These are phyloP conservation scores for Camponotus pennsylvanicus DNA, from an alignment of 1,140 invertebrate genomes.

Conservation along the genomic window DNA sequence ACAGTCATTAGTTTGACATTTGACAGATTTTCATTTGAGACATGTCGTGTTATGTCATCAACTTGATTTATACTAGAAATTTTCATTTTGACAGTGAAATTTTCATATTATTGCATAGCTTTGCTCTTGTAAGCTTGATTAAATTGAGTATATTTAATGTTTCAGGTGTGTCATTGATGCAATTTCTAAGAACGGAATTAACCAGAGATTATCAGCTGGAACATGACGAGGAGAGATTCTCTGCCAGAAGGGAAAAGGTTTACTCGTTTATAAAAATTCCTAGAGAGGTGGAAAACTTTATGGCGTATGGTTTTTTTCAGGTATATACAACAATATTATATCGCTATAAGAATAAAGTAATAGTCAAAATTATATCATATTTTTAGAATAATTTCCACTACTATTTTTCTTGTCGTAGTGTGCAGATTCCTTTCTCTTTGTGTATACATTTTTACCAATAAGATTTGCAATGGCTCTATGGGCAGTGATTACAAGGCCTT, in stretches of 20 bases:
- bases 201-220: constrained; percentile 96
- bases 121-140: not conserved
- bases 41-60: not conserved
- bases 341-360: not conserved
- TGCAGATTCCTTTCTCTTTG: constrained; percentile 99
- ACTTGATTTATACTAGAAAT: not conserved
- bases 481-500: constrained; percentile 91
- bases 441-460: constrained; percentile 98
- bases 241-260: constrained; percentile 97
- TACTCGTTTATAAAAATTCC: constrained; percentile 99
- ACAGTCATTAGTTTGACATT: not conserved
- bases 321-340: constrained; percentile 76
- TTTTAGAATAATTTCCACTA: constrained; percentile 1
- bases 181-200: constrained; percentile 95
- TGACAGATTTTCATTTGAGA: not conserved
- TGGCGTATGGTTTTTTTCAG: constrained; percentile 98
- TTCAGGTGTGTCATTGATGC: constrained; percentile 87
- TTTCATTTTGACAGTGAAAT: too few relatives aligned
- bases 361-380: constrained; percentile 4
- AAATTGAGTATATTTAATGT: constrained; percentile 18
- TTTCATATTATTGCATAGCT: not conserved
- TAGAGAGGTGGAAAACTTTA: constrained; percentile 96
- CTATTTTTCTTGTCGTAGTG: constrained; percentile 88
- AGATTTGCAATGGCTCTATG: constrained; percentile 95
- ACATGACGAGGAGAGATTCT: constrained; percentile 97